Conservation (phyloP, 1,140 invertebrate species). For the Drosophila bifasciata region DNA sequence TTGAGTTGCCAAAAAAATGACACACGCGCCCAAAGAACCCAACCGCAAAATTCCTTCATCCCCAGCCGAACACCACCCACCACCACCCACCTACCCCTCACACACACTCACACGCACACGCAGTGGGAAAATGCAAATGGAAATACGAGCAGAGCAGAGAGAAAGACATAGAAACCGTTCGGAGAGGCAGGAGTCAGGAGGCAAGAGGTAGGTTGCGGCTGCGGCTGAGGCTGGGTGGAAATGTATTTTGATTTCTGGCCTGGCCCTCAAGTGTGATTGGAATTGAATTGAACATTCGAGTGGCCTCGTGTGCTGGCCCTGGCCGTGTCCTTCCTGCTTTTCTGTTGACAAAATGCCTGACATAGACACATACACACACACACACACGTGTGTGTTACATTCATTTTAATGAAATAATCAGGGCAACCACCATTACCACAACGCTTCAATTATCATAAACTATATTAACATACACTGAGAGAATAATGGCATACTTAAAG, state of each 20-base stretch:
- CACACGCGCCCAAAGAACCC: constrained; percentile 49
- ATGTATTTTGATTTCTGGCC: constrained; percentile 9
- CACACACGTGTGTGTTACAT: not conserved
- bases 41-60: not conserved
- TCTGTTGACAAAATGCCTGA: not conserved
- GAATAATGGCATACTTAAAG: too few species aligned
- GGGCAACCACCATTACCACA: too few species aligned
- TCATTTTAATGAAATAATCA: too few species aligned
- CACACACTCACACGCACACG: too few species aligned
- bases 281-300: constrained; percentile 1
- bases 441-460: too few species aligned
- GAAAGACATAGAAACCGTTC: too few species aligned
- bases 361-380: not conserved
- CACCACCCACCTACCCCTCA: too few species aligned
- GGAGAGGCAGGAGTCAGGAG: too few species aligned
- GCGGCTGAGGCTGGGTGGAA: not conserved
- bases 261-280: constrained; percentile 4
- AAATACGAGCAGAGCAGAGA: too few species aligned
- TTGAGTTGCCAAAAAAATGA: constrained; percentile 62
- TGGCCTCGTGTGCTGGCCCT: not conserved
- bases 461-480: too few species aligned
- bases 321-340: not conserved
- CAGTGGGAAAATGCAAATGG: not conserved
- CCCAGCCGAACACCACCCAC: too few species aligned
- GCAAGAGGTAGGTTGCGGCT: too few species aligned